Percentiles rank a stretch among this genome's conserved stretches.
These are phyloP conservation scores for Dynastes maya DNA, from an alignment of 2,888 invertebrate species.

Conservation along the genomic window DNA sequence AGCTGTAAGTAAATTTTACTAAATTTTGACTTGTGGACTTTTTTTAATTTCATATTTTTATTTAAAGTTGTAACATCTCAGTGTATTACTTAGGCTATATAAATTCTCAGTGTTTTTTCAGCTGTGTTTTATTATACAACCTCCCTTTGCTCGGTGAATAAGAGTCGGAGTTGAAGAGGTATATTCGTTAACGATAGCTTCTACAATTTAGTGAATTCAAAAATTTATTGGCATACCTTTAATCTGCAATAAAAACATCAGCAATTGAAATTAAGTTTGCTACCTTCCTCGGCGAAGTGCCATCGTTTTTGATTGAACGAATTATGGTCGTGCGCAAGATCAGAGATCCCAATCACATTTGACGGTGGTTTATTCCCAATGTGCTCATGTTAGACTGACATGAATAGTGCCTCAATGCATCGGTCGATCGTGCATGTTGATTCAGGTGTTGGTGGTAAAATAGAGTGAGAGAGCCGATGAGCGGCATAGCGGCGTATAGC, in stretches of 20 bases:
- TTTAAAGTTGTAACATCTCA: too few relatives aligned
- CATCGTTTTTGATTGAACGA: constrained; percentile 23
- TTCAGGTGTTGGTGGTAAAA: constrained; percentile 61
- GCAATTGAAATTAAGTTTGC: neutral
- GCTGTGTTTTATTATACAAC: too few relatives aligned
- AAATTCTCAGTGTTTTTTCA: too few relatives aligned
- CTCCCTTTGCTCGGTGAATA: too few relatives aligned
- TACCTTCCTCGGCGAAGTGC: constrained; percentile 1
- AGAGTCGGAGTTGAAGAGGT: too few relatives aligned
- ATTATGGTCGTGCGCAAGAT: constrained; percentile 52
- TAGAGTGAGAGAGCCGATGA: constrained; percentile 38
- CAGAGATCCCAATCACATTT: constrained; percentile 63
- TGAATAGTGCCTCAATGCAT: constrained; percentile 59
- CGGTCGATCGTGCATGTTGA: constrained; percentile 62
- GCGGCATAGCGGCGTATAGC: constrained; percentile 16
- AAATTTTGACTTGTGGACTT: too few relatives aligned
- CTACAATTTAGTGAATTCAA: too few relatives aligned
- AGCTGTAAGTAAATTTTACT: too few relatives aligned
- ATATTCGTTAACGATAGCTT: too few relatives aligned
- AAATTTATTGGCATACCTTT: too few relatives aligned
- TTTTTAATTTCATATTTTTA: too few relatives aligned
- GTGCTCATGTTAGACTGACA: constrained; percentile 59
- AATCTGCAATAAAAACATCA: neutral
- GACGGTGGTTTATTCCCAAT: constrained; percentile 62
- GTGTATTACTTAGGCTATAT: too few relatives aligned